Conservation (phyloP, 2,888 invertebrate species). For the Leucophenga maculata region DNA sequence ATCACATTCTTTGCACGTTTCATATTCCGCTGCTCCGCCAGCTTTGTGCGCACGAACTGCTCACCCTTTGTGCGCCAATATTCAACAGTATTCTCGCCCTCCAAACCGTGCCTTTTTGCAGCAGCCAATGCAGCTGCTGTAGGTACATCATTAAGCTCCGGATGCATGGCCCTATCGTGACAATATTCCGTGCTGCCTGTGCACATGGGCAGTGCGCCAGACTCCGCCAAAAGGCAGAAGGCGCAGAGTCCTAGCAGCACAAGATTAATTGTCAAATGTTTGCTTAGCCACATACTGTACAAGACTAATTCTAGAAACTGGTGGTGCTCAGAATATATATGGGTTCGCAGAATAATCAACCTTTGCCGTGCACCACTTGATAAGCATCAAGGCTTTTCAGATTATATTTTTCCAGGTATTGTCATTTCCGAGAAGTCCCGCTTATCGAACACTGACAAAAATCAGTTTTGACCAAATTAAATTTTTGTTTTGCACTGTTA, state of each 20-base stretch:
- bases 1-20: conserved; percentile 83
- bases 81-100: conserved; percentile 53
- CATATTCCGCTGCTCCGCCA: conserved; percentile 55
- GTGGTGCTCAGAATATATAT: background rate
- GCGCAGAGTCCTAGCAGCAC: conserved; percentile 35
- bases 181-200: conserved; percentile 56
- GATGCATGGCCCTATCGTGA: conserved; percentile 64
- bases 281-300: conserved; percentile 45
- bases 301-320: conserved; percentile 40
- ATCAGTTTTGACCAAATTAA: background rate
- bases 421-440: no score
- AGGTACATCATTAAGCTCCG: conserved; percentile 46
- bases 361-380: conserved; percentile 31
- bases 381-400: no score
- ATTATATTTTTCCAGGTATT: no score
- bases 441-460: background rate
- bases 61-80: conserved; percentile 63
- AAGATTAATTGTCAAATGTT: conserved; percentile 38
- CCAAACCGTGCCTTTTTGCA: conserved; percentile 37
- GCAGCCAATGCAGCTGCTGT: conserved; percentile 28
- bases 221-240: conserved; percentile 20
- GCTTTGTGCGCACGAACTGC: conserved; percentile 62
- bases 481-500: no score
- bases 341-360: no score
- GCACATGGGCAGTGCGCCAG: conserved; percentile 55